A percentile compares a stretch with the other conserved stretches of the same genome.
phyloP scores from a whole-genome alignment of 1,140 invertebrate species.

The Lucilia sericata region DNA sequence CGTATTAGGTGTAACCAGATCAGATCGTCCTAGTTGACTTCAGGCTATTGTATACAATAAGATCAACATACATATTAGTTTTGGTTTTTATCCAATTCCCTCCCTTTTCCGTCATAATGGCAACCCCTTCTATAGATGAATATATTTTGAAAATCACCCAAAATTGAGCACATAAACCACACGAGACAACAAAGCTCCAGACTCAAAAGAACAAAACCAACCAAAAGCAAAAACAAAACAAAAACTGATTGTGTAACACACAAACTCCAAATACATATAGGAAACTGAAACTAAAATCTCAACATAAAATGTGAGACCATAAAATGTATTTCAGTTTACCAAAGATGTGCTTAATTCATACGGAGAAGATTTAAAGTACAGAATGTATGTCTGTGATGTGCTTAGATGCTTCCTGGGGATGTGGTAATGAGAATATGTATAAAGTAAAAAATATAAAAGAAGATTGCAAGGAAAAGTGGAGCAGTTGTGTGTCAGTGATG shows the following conservation, averaged over 20 bases:
- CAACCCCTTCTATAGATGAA: background rate
- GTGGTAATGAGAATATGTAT: constrained; percentile 18
- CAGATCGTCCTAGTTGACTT: no score
- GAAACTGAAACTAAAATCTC: background rate
- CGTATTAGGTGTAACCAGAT: no score
- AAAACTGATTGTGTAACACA: constrained; percentile 18
- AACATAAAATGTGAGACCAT: background rate
- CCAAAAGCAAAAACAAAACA: background rate
- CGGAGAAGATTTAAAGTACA: background rate
- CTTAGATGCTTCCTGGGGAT: constrained; percentile 19
- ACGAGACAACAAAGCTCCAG: background rate
- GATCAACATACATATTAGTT: no score
- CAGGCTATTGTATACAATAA: no score
- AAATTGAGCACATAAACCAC: constrained; percentile 36
- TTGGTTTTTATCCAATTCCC: no score
- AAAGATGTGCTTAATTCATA: constrained; percentile 31
- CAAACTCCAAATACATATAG: background rate
- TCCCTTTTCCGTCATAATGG: background rate
- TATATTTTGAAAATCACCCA: constrained; percentile 7
- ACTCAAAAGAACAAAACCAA: background rate
- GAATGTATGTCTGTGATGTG: background rate
- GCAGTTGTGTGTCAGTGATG: no score
- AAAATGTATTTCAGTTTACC: background rate
- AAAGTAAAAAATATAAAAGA: no score
- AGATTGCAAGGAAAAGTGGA: no score